Base-by-base conservation (phyloP, 2,888 invertebrate genomes). In the Limenitis camilla region DNA sequence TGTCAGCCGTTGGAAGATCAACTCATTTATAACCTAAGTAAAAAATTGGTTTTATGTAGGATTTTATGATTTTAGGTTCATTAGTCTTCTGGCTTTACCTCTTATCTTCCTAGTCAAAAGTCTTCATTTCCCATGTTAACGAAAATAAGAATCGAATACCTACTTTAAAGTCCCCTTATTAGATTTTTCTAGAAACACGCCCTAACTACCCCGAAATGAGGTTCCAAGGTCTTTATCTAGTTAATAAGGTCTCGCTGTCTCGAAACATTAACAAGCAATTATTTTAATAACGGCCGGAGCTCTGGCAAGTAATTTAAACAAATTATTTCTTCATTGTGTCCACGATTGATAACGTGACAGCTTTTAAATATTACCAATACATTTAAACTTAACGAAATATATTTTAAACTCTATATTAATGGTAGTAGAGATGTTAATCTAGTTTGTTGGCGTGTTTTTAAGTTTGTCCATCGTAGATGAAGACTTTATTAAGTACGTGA, bases 401-500 rank as follows among this genome's bases (percentile, higher is more conserved):
- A 44, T 48, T 49, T 50, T 53, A 10, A 51, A 10, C 52, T 36
- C 42, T 62, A 61, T 55, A 5, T 1, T 11, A 11, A 9, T 28
- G 1, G 1, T 0, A 1, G 36, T 49, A 56, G 49, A 35, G 42
- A n/a, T 40, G 19, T 31, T 46, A 27, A 11, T 7, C 35, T 36
- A 46, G 41, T 52, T 47, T 31, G 9, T 33, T 9, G 11, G 8
- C 35, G 39, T 29, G 33, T n/a, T 39, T 40, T 10, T 46, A 29
- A 33, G 36, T 48, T 39, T 44, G 51, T 46, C 28, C 57, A 57
- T 59, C 56, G 58, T 56, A 39, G 50, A 59, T 61, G 56, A 61
- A 60, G 61, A 60, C 64, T 64, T 55, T 61, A 66, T 66, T 63
- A 62, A 61, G 56, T 58, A 64, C 65, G 65, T 63, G 66, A 64